Percentiles rank a stretch among this genome's conserved stretches.
Evolutionary conservation across 2,888 invertebrate genomes (phyloP).

Genomic region (Prosopocoilus inquinatus): DNA sequence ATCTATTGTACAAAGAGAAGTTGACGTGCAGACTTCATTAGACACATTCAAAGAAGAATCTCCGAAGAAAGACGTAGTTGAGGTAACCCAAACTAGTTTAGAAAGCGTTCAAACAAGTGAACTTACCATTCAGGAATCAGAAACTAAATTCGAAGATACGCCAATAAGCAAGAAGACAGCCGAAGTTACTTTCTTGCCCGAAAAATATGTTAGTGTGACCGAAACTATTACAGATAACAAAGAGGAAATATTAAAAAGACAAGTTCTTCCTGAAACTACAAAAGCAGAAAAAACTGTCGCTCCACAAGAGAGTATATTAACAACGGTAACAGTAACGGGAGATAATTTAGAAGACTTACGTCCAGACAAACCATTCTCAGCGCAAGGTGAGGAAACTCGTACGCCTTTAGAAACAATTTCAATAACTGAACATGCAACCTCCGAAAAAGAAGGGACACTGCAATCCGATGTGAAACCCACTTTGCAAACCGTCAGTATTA

Average conservation of each 20-base stretch:
- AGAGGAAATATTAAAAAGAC: constrained; percentile 13
- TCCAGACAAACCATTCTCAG: constrained; percentile 31
- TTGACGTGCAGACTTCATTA: constrained; percentile 26
- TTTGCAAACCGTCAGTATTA: constrained; percentile 33
- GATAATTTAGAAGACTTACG: constrained; percentile 32
- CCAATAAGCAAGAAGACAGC: constrained; percentile 47
- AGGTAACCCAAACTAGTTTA: constrained; percentile 38
- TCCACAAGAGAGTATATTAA: constrained; percentile 41
- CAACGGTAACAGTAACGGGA: constrained; percentile 33
- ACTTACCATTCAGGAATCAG: constrained; percentile 52
- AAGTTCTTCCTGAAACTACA: not conserved
- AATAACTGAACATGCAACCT: constrained; percentile 41
- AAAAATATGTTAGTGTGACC: constrained; percentile 43
- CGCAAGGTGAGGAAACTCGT: constrained; percentile 39
- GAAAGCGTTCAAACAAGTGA: constrained; percentile 54
- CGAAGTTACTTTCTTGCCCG: constrained; percentile 48
- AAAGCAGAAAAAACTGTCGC: constrained; percentile 1
- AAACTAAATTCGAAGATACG: constrained; percentile 40
- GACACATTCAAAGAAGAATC: constrained; percentile 46
- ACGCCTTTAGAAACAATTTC: constrained; percentile 37
- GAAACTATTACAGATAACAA: constrained; percentile 35
- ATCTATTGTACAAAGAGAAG: constrained; percentile 31
- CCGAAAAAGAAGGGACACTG: constrained; percentile 45
- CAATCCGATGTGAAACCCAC: constrained; percentile 35
- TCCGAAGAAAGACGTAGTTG: constrained; percentile 49